phyloP scores from a whole-genome alignment of 2,113 vertebrate species.

The Crocuta crocuta region DNA sequence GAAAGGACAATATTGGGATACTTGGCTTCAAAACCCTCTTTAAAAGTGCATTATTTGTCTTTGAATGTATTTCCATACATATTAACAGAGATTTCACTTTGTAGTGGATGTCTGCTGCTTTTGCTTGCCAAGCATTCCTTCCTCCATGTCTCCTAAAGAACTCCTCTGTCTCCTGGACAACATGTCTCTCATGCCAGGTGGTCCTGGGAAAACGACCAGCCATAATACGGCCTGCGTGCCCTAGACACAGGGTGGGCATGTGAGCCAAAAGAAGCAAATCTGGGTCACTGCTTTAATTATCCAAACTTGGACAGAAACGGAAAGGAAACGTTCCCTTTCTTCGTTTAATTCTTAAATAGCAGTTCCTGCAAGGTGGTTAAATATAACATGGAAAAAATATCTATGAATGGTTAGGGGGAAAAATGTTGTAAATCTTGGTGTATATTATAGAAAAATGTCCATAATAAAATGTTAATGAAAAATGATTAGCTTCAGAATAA shows the following conservation, averaged over 20 bases:
- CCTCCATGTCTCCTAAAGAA: background rate
- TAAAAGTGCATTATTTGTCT: background rate
- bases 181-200: background rate
- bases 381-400: background rate
- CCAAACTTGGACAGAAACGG: background rate
- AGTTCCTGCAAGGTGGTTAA: constrained; percentile 27
- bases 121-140: background rate
- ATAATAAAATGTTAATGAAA: background rate
- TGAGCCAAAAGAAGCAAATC: background rate
- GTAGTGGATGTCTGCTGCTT: background rate
- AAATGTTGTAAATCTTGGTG: background rate
- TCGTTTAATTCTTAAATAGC: background rate
- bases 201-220: background rate
- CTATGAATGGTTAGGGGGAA: background rate
- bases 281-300: background rate
- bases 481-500: background rate
- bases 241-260: background rate
- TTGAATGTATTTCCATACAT: background rate
- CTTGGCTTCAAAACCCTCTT: background rate
- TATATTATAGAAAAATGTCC: background rate
- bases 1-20: background rate
- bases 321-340: background rate
- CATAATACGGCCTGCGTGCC: background rate
- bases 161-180: background rate
- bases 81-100: background rate